Conservation (phyloP, 2,888 invertebrate species). For the Oscheius sp. region DNA sequence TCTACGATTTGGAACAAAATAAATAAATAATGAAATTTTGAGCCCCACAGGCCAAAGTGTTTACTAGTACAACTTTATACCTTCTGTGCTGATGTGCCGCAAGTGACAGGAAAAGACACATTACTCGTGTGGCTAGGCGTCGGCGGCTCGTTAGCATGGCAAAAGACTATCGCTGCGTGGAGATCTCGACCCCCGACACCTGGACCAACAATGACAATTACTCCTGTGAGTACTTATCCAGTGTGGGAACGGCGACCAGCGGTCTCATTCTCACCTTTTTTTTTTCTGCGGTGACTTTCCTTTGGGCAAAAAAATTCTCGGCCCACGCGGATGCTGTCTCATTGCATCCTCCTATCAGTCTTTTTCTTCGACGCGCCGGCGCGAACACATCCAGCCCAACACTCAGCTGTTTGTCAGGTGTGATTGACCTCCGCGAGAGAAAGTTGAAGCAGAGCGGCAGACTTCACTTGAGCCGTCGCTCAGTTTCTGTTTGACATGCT, state of each 20-base stretch:
- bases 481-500: no score
- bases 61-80: slow-evolving; percentile 30
- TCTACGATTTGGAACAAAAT: no score
- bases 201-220: slow-evolving; percentile 18
- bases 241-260: slow-evolving; percentile 10
- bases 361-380: no score
- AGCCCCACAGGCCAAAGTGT: background rate
- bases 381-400: no score
- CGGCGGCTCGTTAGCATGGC: slow-evolving; percentile 32
- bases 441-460: no score
- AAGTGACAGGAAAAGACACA: slow-evolving; percentile 31
- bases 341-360: no score
- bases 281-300: background rate
- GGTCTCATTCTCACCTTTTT: slow-evolving; percentile 10
- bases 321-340: background rate
- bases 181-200: slow-evolving; percentile 24
- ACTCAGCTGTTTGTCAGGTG: no score
- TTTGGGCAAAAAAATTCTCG: background rate
- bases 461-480: no score
- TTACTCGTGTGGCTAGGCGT: background rate
- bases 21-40: background rate
- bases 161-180: slow-evolving; percentile 23
- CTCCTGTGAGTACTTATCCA: background rate
- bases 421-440: no score
- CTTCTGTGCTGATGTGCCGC: slow-evolving; percentile 18